These are phyloP conservation scores for Poecilus cupreus DNA, from an alignment of 2,888 invertebrate genomes.

Conservation along the genomic window DNA sequence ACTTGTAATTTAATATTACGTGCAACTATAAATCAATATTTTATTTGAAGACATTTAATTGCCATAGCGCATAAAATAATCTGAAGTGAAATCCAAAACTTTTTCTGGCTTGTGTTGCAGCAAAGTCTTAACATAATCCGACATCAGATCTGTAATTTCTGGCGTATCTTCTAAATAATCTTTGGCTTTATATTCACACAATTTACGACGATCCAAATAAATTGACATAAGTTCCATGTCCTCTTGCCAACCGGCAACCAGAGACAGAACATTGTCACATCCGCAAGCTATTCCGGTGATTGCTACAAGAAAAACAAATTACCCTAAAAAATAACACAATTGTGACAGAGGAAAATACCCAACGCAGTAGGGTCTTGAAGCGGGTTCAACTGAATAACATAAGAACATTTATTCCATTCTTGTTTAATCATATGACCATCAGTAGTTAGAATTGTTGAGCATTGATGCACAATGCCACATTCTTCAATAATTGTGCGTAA, in stretches of 20 bases:
- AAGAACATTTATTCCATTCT: slow-evolving; percentile 77
- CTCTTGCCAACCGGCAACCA: slow-evolving; percentile 75
- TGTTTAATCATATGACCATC: slow-evolving; percentile 77
- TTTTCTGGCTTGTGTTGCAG: slow-evolving; percentile 75
- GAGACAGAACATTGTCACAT: slow-evolving; percentile 71
- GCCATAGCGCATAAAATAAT: slow-evolving; percentile 74
- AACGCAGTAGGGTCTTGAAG: slow-evolving; percentile 66
- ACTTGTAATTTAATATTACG: not conserved
- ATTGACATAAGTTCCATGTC: slow-evolving; percentile 78
- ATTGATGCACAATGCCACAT: slow-evolving; percentile 74
- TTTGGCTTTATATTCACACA: slow-evolving; percentile 73
- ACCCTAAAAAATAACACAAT: not conserved
- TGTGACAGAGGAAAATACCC: not conserved
- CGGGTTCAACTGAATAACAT: slow-evolving; percentile 77
- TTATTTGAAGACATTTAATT: slow-evolving; percentile 61
- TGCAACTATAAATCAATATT: not conserved
- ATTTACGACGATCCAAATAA: slow-evolving; percentile 77
- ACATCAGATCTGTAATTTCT: slow-evolving; percentile 75
- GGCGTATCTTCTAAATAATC: slow-evolving; percentile 78
- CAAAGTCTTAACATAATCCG: slow-evolving; percentile 78
- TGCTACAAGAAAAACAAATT: not conserved
- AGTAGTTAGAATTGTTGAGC: slow-evolving; percentile 75
- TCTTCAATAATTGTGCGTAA: slow-evolving; percentile 77
- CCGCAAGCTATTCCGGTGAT: slow-evolving; percentile 24
- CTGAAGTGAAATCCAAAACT: slow-evolving; percentile 75